Evolutionary conservation across 1,140 invertebrate species (phyloP), one percentile per base, ranked within the genome.

Genomic region (Varroa destructor): DNA sequence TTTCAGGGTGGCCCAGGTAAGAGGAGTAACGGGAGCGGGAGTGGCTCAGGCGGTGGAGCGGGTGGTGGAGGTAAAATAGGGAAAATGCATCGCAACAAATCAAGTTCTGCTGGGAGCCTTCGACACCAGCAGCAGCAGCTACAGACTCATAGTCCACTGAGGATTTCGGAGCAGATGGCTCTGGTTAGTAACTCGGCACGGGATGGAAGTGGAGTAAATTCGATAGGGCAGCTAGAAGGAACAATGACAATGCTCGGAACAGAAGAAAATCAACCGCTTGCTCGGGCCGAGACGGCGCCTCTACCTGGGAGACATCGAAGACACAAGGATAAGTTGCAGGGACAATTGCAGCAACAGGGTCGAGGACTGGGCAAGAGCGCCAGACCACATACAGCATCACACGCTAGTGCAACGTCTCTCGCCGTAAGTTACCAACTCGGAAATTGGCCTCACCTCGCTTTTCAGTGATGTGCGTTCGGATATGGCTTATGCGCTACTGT

Each of bases 71-170:
- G 61, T 12, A 67, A 67, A 37, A 67, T 43, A 40, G 40, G 40
- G 10, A 67, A 67, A 8, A 67, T 67, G 61, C 61, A 67, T 67
- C 61, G 61, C 61, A 67, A 67, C 36, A 67, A 67, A 67, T 67
- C 61, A 37, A 67, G 61, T 40, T 67, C 61, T 40, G 61, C 61
- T 37, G 61, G 61, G 12, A 43, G 40, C 40, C 61, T 67, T 46
- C 61, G 61, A 40, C 61, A 67, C 37, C 61, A 67, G 61, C 46
- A 67, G 40, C 61, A 46, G 40, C 61, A 67, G 37, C 46, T 51
- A 8, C 46, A 51, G 46, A 5, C 61, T 67, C 61, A 40, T 43
- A 67, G 61, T 67, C 61, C 61, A 8, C 14, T 2, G 8, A 46
- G 46, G 8, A 46, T 12, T 14, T 14, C 61, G 14, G 61, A 14